Base-by-base conservation (phyloP, 1,140 invertebrate species). In the Nasonia longicornis region DNA sequence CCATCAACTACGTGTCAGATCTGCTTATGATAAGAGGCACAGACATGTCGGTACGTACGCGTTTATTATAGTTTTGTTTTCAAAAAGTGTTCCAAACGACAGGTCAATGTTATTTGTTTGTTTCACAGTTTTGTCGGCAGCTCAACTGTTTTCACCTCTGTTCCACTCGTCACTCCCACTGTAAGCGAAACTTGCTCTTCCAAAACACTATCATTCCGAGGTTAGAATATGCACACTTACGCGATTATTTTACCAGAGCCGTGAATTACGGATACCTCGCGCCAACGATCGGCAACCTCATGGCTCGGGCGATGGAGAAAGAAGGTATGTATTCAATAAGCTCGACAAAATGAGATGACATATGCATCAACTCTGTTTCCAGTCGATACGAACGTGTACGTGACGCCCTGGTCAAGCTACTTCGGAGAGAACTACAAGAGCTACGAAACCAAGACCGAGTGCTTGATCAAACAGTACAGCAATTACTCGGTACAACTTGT, bases 221-320 rank as follows among this genome's bases (percentile, higher is more conserved):
- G 38, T 42, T 42, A 4, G 0, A 11, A 42, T 42, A 42, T 42
- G 1, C 7, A 42, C 38, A 42, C 38, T 42, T 42, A 42, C 38
- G 7, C 35, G 10, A 42, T 38, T 77, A 4, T 42, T 77, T 38
- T 38, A 52, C 8, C 71, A 80, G 79, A 22, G 14, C 52, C 2
- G 12, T 80, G 31, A 73, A 80, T 74, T 80, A 73, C 29, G 79
- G 79, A 29, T 73, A 73, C 29, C 14, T 74, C 2, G 79, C 48
- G 48, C 42, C 45, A 16, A 80, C 58, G 26, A 45, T 80, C 3
- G 71, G 48, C n/a, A 70, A 74, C 16, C 20, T 72, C n/a, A 72
- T 71, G 22, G 26, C 52, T 45, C 10, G 26, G 35, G 26, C 70
- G 12, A 35, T 73, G 29, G 31, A 67, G 22, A 64, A 63, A 80